Percentiles rank a stretch among this genome's conserved stretches.
Evolutionary conservation across 1,140 invertebrate genomes (phyloP).

Genomic region (Chrysopa pallens): DNA sequence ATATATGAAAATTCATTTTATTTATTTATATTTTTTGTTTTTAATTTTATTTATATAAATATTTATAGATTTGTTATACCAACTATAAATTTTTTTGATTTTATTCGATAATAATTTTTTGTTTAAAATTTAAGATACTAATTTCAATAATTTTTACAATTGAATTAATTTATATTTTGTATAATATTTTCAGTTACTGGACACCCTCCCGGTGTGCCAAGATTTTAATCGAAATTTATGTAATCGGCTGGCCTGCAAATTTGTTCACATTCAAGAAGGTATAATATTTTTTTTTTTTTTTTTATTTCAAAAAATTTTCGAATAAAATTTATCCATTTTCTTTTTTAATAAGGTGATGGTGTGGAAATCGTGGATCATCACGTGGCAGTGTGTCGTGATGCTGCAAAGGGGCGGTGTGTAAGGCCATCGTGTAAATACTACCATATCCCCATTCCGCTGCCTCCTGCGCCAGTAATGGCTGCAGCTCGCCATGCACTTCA

Average conservation of each 20-base stretch:
- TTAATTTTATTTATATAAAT: neutral
- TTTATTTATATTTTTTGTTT: neutral
- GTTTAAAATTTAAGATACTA: no score
- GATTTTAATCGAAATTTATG: conserved; percentile 96
- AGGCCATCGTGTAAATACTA: conserved; percentile 87
- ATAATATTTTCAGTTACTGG: conserved; percentile 83
- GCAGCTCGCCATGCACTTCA: conserved; percentile 27
- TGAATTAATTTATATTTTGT: no score
- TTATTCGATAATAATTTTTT: no score
- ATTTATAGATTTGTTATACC: neutral
- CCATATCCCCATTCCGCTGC: conserved; percentile 72
- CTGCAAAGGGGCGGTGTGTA: conserved; percentile 74
- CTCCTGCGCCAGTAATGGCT: conserved; percentile 47
- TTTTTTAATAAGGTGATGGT: conserved; percentile 50
- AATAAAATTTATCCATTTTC: conserved; percentile 10
- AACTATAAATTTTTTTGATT: conserved; percentile 5
- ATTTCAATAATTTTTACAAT: no score
- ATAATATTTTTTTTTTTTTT: conserved; percentile 21
- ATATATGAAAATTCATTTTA: no score
- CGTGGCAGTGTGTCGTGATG: conserved; percentile 87
- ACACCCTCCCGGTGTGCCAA: conserved; percentile 98
- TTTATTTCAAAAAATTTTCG: neutral
- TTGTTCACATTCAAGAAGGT: conserved; percentile 90
- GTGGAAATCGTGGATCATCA: conserved; percentile 85
- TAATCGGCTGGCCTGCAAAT: conserved; percentile 87